Evolutionary conservation across 2,888 invertebrate species (phyloP).

Genomic region (Catocala sponsa): DNA sequence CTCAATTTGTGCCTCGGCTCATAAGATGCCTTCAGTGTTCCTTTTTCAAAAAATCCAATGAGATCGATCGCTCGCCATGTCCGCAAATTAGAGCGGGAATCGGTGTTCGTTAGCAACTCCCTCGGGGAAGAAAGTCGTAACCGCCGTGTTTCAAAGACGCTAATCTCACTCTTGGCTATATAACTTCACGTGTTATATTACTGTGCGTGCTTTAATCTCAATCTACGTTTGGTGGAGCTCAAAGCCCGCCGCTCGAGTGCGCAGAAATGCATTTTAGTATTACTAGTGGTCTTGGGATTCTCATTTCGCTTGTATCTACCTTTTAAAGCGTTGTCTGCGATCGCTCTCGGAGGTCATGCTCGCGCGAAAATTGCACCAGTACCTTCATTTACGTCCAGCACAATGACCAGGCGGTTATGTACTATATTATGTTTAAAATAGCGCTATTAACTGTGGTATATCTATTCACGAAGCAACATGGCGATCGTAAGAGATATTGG

Average conservation of each 20-base stretch:
- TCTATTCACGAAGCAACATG: conserved; percentile 53
- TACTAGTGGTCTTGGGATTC: conserved; percentile 68
- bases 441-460: conserved; percentile 59
- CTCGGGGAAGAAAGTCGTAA: conserved; percentile 56
- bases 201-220: conserved; percentile 60
- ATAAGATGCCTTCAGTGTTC: conserved; percentile 76
- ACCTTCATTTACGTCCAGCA: conserved; percentile 69
- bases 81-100: conserved; percentile 87
- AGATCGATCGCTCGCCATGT: conserved; percentile 87
- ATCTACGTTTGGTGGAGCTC: conserved; percentile 71
- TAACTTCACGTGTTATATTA: conserved; percentile 39
- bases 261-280: conserved; percentile 79
- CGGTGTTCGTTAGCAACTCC: conserved; percentile 79
- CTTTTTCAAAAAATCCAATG: conserved; percentile 85
- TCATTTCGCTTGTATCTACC: conserved; percentile 71
- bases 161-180: conserved; percentile 46
- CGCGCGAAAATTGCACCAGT: conserved; percentile 72
- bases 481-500: conserved; percentile 59
- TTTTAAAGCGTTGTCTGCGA: conserved; percentile 60
- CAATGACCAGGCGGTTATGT: conserved; percentile 67
- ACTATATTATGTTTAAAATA: conserved; percentile 59
- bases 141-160: conserved; percentile 34
- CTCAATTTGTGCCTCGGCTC: conserved; percentile 84
- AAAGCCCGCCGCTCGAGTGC: conserved; percentile 77
- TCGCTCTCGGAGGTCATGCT: conserved; percentile 59